Conservation (phyloP, 2,888 invertebrate species). For the Aphrophora alni region DNA sequence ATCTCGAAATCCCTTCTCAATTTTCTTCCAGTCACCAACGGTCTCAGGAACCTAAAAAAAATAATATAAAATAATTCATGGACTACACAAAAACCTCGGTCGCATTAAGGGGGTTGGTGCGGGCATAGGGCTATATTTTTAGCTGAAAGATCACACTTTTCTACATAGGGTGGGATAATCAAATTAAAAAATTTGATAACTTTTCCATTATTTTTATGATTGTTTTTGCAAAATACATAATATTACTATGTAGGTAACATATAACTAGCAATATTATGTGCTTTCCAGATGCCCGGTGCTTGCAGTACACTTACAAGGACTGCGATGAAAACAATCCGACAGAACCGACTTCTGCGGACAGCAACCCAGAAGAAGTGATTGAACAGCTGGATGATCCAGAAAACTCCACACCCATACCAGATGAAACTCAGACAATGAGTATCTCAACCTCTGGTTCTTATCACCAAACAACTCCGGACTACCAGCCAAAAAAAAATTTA, state of each 20-base stretch:
- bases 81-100: background rate
- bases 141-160: no score
- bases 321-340: slow-evolving; percentile 3
- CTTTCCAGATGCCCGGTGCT: slow-evolving; percentile 4
- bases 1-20: slow-evolving; percentile 21
- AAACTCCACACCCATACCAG: background rate
- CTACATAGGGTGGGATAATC: no score
- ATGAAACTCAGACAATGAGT: background rate
- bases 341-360: slow-evolving; percentile 20
- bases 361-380: background rate
- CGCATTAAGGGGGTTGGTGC: no score
- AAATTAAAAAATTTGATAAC: no score
- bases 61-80: slow-evolving; percentile 14
- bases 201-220: no score
- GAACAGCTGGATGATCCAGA: background rate
- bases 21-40: slow-evolving; percentile 20
- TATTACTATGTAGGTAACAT: no score
- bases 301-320: slow-evolving; percentile 10
- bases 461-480: slow-evolving; percentile 14
- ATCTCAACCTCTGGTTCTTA: background rate
- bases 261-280: background rate
- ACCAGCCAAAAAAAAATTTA: slow-evolving; percentile 8
- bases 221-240: no score
- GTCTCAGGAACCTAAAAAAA: slow-evolving; percentile 20
- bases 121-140: no score